Evolutionary conservation across 1,140 invertebrate species (phyloP).

Genomic region (Hypsibius dujardini): DNA sequence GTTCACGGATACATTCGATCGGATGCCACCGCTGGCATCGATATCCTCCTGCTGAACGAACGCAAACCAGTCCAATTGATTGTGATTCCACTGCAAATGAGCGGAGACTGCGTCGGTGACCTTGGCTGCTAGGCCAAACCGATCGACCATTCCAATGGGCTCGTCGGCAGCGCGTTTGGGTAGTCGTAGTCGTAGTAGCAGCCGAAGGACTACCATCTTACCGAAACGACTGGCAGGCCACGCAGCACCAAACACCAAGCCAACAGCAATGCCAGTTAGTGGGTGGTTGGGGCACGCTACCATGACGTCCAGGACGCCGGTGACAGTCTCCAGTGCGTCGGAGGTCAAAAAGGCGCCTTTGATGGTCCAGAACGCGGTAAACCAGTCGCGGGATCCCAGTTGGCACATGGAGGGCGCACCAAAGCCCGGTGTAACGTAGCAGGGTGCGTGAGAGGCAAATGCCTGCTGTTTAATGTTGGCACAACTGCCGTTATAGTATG

Average conservation of each 20-base stretch:
- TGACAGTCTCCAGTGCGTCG: neutral
- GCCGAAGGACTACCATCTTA: neutral
- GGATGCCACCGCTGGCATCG: neutral
- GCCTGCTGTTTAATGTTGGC: neutral
- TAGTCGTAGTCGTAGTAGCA: neutral
- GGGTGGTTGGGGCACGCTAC: neutral
- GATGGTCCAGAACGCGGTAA: neutral
- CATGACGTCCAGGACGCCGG: neutral
- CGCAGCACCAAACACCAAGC: neutral
- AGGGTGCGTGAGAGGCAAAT: neutral
- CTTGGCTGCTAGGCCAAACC: neutral
- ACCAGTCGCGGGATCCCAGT: neutral
- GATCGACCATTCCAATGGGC: neutral
- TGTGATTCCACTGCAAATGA: slow-evolving; percentile 1
- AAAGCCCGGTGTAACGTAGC: neutral
- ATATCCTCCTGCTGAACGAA: neutral
- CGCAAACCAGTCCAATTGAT: neutral
- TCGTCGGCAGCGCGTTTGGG: neutral
- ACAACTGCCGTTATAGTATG: neutral
- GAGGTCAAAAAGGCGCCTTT: neutral
- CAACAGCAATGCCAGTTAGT: neutral
- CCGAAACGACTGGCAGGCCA: neutral
- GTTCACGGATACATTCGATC: neutral
- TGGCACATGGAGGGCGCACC: neutral
- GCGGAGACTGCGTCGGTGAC: neutral